phyloP scores from a whole-genome alignment of 2,113 vertebrate species.

The Cnemophilus loriae region DNA sequence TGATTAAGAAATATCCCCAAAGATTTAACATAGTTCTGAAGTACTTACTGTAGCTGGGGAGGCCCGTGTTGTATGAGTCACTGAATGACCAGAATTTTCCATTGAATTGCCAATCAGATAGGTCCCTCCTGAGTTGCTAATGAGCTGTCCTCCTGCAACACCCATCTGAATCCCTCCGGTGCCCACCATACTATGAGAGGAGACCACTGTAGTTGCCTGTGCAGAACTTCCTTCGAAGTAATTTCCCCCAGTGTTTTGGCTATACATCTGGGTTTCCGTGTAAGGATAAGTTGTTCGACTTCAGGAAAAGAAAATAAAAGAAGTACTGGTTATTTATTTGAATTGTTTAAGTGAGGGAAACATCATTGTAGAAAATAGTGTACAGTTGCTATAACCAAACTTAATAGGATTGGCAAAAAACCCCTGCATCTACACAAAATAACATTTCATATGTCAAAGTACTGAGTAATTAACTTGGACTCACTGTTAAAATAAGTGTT shows the following conservation, averaged over 20 bases:
- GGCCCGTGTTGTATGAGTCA: conserved; percentile 76
- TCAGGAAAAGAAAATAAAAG: conserved; percentile 53
- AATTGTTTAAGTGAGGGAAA: neutral
- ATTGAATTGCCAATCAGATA: conserved; percentile 78
- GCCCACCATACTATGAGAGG: conserved; percentile 79
- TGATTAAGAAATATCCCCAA: neutral
- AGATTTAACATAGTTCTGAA: neutral
- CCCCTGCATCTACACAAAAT: neutral
- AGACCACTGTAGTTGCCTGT: conserved; percentile 78
- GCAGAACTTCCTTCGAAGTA: conserved; percentile 79
- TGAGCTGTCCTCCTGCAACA: conserved; percentile 77
- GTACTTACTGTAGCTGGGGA: conserved; percentile 79
- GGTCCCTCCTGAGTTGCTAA: conserved; percentile 78
- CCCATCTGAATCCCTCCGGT: conserved; percentile 79
- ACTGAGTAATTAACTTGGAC: neutral
- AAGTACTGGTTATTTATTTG: conserved; percentile 30
- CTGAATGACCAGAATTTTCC: conserved; percentile 78
- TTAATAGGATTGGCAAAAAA: neutral
- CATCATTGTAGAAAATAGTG: neutral
- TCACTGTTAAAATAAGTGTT: neutral
- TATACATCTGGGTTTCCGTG: conserved; percentile 80
- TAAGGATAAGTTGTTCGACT: conserved; percentile 81
- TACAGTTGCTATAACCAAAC: neutral
- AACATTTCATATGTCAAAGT: neutral
- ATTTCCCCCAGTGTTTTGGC: conserved; percentile 78